Conservation (phyloP, 2,113 vertebrate genomes). For the Channa maculata region DNA sequence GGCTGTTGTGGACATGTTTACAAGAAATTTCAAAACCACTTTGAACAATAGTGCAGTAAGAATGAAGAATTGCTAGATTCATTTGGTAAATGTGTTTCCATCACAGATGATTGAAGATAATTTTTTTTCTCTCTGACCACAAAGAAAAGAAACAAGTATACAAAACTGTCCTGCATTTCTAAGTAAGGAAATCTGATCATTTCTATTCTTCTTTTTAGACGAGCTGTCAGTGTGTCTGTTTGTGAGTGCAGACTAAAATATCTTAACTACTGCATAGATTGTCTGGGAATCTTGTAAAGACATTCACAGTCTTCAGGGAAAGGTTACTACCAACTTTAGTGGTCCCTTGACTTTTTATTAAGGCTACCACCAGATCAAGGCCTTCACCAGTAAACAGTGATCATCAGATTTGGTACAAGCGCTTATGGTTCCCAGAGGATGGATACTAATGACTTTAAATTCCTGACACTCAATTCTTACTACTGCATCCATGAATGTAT, state of each 20-base stretch:
- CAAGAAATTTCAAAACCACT: constrained; percentile 48
- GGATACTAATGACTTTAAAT: too few relatives aligned
- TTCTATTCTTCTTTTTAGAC: neutral
- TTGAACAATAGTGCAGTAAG: constrained; percentile 34
- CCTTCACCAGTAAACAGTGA: too few relatives aligned
- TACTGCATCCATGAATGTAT: too few relatives aligned
- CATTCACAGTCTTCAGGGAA: neutral
- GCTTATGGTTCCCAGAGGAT: too few relatives aligned
- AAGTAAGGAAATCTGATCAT: neutral
- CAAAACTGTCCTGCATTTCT: constrained; percentile 8
- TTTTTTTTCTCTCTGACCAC: constrained; percentile 18
- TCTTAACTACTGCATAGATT: neutral
- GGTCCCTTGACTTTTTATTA: neutral
- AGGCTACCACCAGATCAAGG: too few relatives aligned
- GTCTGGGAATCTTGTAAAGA: neutral
- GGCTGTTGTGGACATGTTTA: constrained; percentile 51
- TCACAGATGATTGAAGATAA: constrained; percentile 12
- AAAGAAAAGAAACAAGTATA: constrained; percentile 13
- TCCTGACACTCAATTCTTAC: too few relatives aligned
- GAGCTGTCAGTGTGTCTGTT: too few relatives aligned
- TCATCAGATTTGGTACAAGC: too few relatives aligned
- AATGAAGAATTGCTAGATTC: constrained; percentile 29
- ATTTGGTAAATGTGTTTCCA: constrained; percentile 27
- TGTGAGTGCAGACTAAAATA: neutral
- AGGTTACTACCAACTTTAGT: neutral